phyloP scores from a whole-genome alignment of 2,888 invertebrate species.

The Meteorus cinctellus region DNA sequence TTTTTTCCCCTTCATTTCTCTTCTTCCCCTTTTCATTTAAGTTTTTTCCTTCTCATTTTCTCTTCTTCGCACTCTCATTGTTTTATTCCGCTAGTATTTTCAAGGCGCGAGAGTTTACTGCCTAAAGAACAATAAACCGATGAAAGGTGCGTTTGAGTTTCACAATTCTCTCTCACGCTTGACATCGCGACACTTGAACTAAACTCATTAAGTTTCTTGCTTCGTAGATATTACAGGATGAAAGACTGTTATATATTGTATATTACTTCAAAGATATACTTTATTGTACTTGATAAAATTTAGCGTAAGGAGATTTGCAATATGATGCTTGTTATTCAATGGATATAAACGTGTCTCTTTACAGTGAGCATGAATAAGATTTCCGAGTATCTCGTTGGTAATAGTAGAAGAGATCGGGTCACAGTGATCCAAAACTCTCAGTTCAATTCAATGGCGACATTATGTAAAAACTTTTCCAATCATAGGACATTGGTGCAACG shows the following conservation, averaged over 20 bases:
- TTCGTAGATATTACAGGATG: constrained; percentile 31
- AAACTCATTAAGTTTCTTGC: constrained; percentile 38
- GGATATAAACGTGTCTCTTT: constrained; percentile 15
- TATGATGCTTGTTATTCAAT: constrained; percentile 22
- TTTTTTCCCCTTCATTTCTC: constrained; percentile 22
- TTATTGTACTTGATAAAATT: constrained; percentile 20
- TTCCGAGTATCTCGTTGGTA: constrained; percentile 16
- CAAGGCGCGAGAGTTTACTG: constrained; percentile 57
- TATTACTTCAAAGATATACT: background rate
- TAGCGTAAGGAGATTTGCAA: constrained; percentile 8
- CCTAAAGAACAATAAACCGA: constrained; percentile 63
- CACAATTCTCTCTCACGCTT: constrained; percentile 28
- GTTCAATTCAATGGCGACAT: constrained; percentile 40
- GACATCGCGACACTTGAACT: constrained; percentile 49
- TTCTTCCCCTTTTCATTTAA: constrained; percentile 35
- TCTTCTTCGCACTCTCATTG: constrained; percentile 53
- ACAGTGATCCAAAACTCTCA: constrained; percentile 20
- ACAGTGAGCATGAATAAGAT: constrained; percentile 16
- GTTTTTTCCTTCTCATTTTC: constrained; percentile 9
- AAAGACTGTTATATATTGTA: background rate
- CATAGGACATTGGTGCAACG: constrained; percentile 48
- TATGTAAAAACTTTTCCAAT: constrained; percentile 58
- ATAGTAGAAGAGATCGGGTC: constrained; percentile 19
- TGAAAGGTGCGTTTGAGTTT: constrained; percentile 61
- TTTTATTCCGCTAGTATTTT: constrained; percentile 63